These are phyloP conservation scores for Sepiola atlantica DNA, from an alignment of 2,888 invertebrate species.

Conservation along the genomic window DNA sequence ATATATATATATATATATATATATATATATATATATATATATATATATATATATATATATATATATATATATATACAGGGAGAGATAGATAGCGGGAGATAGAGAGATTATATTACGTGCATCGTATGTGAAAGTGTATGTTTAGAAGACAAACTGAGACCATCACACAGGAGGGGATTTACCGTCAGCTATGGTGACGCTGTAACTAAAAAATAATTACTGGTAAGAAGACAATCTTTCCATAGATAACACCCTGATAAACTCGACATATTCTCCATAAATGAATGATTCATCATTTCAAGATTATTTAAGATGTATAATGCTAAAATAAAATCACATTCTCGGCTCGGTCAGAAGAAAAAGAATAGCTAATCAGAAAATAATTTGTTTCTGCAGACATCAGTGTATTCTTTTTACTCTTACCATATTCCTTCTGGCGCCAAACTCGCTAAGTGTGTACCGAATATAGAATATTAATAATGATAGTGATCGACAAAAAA, in stretches of 20 bases:
- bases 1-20: too few relatives aligned
- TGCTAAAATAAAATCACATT: not conserved
- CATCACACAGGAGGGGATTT: too few relatives aligned
- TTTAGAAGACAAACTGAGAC: too few relatives aligned
- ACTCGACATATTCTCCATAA: not conserved
- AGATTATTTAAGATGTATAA: not conserved
- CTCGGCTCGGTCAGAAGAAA: not conserved
- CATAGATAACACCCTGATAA: not conserved
- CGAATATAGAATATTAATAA: not conserved
- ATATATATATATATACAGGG: too few relatives aligned
- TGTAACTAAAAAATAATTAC: not conserved
- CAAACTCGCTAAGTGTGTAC: not conserved
- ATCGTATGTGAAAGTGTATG: too few relatives aligned
- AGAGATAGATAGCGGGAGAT: too few relatives aligned
- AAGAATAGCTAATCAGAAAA: not conserved
- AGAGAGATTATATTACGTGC: too few relatives aligned
- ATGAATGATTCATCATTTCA: not conserved
- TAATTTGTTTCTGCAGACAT: not conserved
- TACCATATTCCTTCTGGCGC: not conserved
- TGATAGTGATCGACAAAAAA: not conserved
- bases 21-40: too few relatives aligned
- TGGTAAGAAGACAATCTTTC: not conserved
- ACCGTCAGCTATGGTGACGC: too few relatives aligned
- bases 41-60: too few relatives aligned
- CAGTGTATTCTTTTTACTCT: not conserved